phyloP scores from a whole-genome alignment of 2,888 invertebrate genomes.

The Lasioglossum marginatum region DNA sequence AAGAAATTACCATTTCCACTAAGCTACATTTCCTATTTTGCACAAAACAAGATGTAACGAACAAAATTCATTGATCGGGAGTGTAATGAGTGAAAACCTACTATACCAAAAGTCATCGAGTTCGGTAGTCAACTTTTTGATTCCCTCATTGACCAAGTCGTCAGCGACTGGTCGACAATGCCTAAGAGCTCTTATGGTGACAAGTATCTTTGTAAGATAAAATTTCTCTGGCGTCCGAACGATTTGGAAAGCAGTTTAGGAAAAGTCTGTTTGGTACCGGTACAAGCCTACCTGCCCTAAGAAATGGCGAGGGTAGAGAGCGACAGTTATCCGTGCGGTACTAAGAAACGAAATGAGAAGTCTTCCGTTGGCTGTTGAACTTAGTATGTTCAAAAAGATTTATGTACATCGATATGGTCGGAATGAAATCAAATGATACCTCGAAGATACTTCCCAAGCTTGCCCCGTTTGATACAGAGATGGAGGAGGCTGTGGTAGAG shows the following conservation, averaged over 20 bases:
- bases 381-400: neutral
- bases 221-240: neutral
- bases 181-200: neutral
- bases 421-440: neutral
- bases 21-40: neutral
- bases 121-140: neutral
- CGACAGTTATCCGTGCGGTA: neutral
- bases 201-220: neutral
- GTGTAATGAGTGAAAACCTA: neutral
- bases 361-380: conserved; percentile 6
- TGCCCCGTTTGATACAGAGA: neutral
- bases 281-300: neutral
- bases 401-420: neutral
- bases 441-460: neutral
- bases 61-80: too few relatives aligned
- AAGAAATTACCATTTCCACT: neutral
- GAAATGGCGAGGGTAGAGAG: neutral
- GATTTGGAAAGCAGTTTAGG: neutral
- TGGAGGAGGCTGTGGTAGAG: neutral
- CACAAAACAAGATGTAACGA: neutral
- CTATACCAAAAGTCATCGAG: neutral
- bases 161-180: too few relatives aligned
- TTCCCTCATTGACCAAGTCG: neutral
- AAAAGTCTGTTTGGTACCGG: neutral
- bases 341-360: neutral